Percentiles rank a stretch among this genome's conserved stretches.
phyloP scores from a whole-genome alignment of 2,888 invertebrate species.

The Molorchus minor region DNA sequence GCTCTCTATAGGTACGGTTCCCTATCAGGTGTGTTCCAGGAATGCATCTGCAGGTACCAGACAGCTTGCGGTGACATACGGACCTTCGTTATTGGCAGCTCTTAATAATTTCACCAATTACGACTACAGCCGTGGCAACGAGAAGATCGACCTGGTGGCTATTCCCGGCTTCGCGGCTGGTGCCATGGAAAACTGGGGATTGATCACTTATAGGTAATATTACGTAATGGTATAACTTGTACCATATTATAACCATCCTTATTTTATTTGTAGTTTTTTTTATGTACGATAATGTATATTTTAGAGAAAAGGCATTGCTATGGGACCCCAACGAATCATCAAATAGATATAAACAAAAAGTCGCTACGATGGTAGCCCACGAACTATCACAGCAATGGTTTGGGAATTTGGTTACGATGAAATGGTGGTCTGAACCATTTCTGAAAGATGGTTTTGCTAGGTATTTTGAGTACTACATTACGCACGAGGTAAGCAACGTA shows the following conservation, averaged over 20 bases:
- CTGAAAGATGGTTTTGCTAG: slow-evolving; percentile 79
- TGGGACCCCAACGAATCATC: slow-evolving; percentile 55
- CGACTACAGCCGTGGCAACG: slow-evolving; percentile 61
- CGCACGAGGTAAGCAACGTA: slow-evolving; percentile 67
- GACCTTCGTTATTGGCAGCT: slow-evolving; percentile 35
- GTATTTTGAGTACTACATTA: slow-evolving; percentile 76
- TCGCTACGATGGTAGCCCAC: slow-evolving; percentile 76
- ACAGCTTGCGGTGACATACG: slow-evolving; percentile 37
- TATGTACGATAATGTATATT: slow-evolving; percentile 65
- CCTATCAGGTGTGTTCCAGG: slow-evolving; percentile 44
- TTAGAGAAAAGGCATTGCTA: slow-evolving; percentile 70
- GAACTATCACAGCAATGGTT: slow-evolving; percentile 88
- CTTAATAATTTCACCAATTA: slow-evolving; percentile 43
- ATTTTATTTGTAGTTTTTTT: no score
- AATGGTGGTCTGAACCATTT: slow-evolving; percentile 81
- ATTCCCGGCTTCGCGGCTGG: slow-evolving; percentile 85
- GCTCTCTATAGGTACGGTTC: slow-evolving; percentile 1
- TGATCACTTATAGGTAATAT: slow-evolving; percentile 78
- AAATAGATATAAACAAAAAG: slow-evolving; percentile 62
- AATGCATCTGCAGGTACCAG: slow-evolving; percentile 27
- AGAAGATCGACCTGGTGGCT: slow-evolving; percentile 86
- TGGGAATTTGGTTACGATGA: slow-evolving; percentile 79
- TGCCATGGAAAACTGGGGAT: slow-evolving; percentile 94
- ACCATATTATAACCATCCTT: no score
- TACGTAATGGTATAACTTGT: not conserved